Base-by-base conservation (phyloP, 2,113 vertebrate species). In the Cavia aperea region DNA sequence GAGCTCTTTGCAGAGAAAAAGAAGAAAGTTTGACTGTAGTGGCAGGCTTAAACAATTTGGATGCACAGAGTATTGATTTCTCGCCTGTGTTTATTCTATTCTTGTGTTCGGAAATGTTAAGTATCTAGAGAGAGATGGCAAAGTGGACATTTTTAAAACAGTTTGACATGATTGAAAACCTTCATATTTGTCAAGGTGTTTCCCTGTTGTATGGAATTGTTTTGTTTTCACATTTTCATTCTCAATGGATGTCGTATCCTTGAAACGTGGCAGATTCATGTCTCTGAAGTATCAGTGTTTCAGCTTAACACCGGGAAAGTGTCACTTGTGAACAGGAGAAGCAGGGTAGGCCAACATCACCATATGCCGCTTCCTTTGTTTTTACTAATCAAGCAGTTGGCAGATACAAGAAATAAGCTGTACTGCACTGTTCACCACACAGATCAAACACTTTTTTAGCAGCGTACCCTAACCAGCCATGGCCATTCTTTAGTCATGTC, bases 131-230 rank as follows among this genome's bases (percentile, higher is more conserved):
- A 97, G 88, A n/a, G 90, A 81, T 68, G 88, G 94, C 95, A 92
- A 96, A 94, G 94, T 95, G 88, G 93, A 94, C 94, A 81, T 96
- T 94, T 95, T 93, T 51, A 90, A 96, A 96, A 94, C 84, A 82
- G 89, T 94, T 94, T 96, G 94, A 96, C 94, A 92, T 94, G 93
- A 96, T 87, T 93, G 95, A 93, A 97, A 96, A 91, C 95, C 94
- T 95, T 96, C 93, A 62, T 96, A 95, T 96, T 92, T 95, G 92
- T 97, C 95, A 96, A 96, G 89, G 95, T 96, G 91, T 96, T 96
- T 96, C 86, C 58, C 56, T 89, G 82, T 85, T 95, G 3, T 54
- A 51, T 88, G 31, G 83, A 88, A 94, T 91, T 93, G 77, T 94
- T 96, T 95, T 93, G 75, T 92, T 94, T 95, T 89, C 92, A 91